A percentile compares a stretch with the other conserved stretches of the same genome.
These are phyloP conservation scores for Crocodylus rhombifer DNA, from an alignment of 2,797 vertebrate genomes.

Conservation along the genomic window DNA sequence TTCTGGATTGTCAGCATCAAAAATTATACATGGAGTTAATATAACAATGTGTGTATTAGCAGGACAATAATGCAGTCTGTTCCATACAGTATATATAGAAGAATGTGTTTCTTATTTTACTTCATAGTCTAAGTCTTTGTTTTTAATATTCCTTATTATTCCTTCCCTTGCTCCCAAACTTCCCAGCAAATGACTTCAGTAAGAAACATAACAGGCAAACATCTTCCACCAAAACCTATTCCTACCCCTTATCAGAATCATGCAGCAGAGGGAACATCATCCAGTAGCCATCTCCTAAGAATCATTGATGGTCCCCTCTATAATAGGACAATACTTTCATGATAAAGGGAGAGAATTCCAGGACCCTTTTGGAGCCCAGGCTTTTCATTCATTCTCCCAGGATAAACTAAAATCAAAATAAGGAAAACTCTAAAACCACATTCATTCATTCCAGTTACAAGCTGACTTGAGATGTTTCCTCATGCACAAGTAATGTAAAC, in stretches of 20 bases:
- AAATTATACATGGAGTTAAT: neutral
- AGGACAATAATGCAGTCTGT: neutral
- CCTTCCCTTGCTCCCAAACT: constrained; percentile 50
- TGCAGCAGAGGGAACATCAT: constrained; percentile 50
- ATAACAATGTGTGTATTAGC: neutral
- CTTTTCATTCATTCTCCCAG: neutral
- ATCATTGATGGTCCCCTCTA: constrained; percentile 50
- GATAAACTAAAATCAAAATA: constrained; percentile 18
- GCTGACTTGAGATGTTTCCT: constrained; percentile 9
- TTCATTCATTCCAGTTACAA: constrained; percentile 26
- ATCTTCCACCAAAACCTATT: constrained; percentile 63
- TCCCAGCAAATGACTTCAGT: constrained; percentile 71
- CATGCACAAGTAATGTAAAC: constrained; percentile 32
- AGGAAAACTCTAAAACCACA: constrained; percentile 25
- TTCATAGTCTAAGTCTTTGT: constrained; percentile 11
- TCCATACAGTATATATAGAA: neutral
- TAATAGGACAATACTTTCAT: constrained; percentile 26
- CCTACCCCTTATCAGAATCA: constrained; percentile 61
- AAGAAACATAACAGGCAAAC: constrained; percentile 54
- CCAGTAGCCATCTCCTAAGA: neutral
- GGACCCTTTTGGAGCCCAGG: neutral
- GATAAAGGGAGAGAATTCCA: neutral
- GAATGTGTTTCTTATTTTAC: neutral
- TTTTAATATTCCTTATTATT: constrained; percentile 23
- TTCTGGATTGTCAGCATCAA: neutral